phyloP scores from a whole-genome alignment of 2,888 invertebrate species.

The Nomada ferruginata region DNA sequence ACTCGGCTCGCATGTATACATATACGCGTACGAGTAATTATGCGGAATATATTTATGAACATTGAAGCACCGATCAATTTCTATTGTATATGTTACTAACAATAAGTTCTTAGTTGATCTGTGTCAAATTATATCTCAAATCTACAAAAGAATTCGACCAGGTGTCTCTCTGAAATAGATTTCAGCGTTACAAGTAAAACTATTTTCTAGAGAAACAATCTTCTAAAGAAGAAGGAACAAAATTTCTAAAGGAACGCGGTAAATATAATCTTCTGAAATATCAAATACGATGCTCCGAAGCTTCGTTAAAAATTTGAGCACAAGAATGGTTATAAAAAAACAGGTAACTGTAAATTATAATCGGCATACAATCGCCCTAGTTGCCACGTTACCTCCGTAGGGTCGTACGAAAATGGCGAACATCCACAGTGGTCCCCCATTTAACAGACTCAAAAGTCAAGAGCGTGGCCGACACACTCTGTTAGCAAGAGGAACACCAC shows the following conservation, averaged over 20 bases:
- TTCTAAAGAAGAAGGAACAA: too few species aligned
- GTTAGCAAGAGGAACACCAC: conserved; percentile 80
- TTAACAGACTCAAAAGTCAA: conserved; percentile 73
- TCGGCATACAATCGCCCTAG: conserved; percentile 21
- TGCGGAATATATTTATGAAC: too few species aligned
- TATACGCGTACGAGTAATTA: background rate
- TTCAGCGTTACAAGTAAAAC: background rate
- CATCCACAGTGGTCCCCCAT: conserved; percentile 46
- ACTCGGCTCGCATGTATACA: background rate
- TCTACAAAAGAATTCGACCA: background rate
- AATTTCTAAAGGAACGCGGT: too few species aligned
- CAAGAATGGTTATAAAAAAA: background rate
- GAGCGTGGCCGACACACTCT: conserved; percentile 81
- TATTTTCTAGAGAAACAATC: background rate
- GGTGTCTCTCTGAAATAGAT: background rate
- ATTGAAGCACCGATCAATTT: too few species aligned
- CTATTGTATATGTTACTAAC: too few species aligned
- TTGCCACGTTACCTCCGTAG: conserved; percentile 38
- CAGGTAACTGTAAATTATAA: conserved; percentile 37
- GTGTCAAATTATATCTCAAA: too few species aligned
- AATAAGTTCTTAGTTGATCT: too few species aligned
- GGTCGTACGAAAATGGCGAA: conserved; percentile 38
- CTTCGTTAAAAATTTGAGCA: background rate
- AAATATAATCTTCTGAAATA: too few species aligned
- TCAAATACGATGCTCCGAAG: background rate